Percentiles rank a stretch among this genome's conserved stretches.
Evolutionary conservation across 2,888 invertebrate genomes (phyloP).

Genomic region (Nephrotoma flavescens): DNA sequence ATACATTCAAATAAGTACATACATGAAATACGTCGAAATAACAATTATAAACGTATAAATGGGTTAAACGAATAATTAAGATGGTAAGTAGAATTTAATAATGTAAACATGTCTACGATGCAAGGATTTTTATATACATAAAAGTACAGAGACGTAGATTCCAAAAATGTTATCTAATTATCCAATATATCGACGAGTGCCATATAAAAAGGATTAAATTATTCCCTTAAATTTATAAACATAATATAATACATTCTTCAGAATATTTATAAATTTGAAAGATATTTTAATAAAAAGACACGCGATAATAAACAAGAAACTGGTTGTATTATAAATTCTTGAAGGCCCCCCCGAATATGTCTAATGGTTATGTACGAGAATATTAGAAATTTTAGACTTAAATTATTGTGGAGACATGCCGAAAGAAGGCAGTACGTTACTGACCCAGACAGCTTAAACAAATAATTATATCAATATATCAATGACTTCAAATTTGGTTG

Average conservation of each 20-base stretch:
- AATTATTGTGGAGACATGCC: neutral
- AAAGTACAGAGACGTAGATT: neutral
- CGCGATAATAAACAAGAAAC: neutral
- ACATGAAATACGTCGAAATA: neutral
- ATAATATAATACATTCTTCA: neutral
- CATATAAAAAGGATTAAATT: neutral
- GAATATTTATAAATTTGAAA: neutral
- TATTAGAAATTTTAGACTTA: neutral
- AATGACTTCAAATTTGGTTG: neutral
- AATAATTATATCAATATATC: neutral
- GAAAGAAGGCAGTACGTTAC: neutral
- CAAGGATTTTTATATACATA: neutral
- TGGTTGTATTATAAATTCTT: neutral
- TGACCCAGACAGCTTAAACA: neutral
- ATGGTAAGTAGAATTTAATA: neutral
- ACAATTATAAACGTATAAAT: neutral
- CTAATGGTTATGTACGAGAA: neutral
- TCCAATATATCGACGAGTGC: neutral
- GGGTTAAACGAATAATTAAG: neutral
- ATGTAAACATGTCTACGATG: neutral
- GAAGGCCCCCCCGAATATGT: neutral
- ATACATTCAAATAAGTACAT: neutral
- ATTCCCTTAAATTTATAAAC: neutral
- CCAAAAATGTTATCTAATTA: neutral
- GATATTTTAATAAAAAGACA: neutral